Evolutionary conservation across 2,888 invertebrate species (phyloP), one percentile per base, ranked within the genome.

Genomic region (Ecliptopera silaceata): DNA sequence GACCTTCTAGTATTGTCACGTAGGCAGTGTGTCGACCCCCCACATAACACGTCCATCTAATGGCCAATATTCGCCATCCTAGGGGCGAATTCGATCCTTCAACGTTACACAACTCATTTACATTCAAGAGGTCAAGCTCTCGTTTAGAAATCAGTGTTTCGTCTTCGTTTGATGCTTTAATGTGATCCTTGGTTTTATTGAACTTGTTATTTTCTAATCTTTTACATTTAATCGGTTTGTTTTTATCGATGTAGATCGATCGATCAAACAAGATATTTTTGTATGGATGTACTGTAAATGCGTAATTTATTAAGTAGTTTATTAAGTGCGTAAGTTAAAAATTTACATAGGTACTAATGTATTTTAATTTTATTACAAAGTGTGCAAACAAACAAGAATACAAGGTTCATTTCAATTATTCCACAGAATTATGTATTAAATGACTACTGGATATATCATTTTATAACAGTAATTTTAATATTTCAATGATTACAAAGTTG

Each of bases 31-130:
- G 75, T 69, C 78, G 88, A 88, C 88, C 90, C 80, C 89, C 87
- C 89, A 81, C 57, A 49, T 51, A 51, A 59, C 44, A 45, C 81
- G 74, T 69, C 70, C 13, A 15, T 70, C 66, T 85, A 88, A 88
- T 85, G 83, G 86, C 74, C 81, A 73, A 80, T 87, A 80, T 79
- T 81, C 79, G 72, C 86, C 86, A 80, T 82, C 74, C 71, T 68
- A 55, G 74, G 76, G 63, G 63, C 66, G 54, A 68, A 76, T 73
- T 69, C 64, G 66, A 56, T 63, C 62, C 70, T 69, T 71, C 68
- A 76, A 79, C 72, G 59, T 85, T 86, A 74, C 77, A 72, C 75
- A 86, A 87, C 67, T 64, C 65, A 75, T 75, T 78, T 67, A 58
- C 74, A 74, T 71, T 69, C 66, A 64, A 76, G 72, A 82, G 80